These are phyloP conservation scores for Anoplophora glabripennis DNA, from an alignment of 1,140 invertebrate species.

Conservation along the genomic window DNA sequence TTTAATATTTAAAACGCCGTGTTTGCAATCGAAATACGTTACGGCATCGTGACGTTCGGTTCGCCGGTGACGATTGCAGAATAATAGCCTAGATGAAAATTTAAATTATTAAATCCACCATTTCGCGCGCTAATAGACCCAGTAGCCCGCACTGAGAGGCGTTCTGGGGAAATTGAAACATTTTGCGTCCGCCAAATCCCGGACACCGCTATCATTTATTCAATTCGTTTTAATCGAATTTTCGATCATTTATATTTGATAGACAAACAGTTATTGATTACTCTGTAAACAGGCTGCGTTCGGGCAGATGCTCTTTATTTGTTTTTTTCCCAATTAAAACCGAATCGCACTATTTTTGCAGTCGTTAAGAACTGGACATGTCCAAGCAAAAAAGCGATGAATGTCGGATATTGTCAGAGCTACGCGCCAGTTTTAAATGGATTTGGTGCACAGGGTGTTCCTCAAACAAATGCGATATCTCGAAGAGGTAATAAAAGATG, in stretches of 20 bases:
- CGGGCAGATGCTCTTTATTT: slow-evolving; percentile 7
- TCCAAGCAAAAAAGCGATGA: too few species aligned
- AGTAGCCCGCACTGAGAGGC: not conserved
- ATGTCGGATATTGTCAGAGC: too few species aligned
- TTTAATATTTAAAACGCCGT: too few species aligned
- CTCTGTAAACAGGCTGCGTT: slow-evolving; percentile 13
- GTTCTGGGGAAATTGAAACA: slow-evolving; percentile 14
- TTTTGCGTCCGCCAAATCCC: slow-evolving; percentile 13
- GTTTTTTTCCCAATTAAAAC: slow-evolving; percentile 4
- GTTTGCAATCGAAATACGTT: too few species aligned
- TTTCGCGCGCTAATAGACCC: slow-evolving; percentile 6
- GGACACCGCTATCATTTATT: slow-evolving; percentile 16
- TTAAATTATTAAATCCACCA: slow-evolving; percentile 14
- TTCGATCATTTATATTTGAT: slow-evolving; percentile 19
- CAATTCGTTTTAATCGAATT: slow-evolving; percentile 20
- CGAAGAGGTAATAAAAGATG: too few species aligned
- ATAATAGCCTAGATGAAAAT: slow-evolving; percentile 5
- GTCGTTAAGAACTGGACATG: not conserved
- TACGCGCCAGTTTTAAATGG: too few species aligned
- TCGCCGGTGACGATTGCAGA: not conserved
- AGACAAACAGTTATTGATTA: slow-evolving; percentile 21
- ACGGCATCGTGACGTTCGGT: too few species aligned
- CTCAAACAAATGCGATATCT: too few species aligned
- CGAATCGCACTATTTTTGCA: slow-evolving; percentile 7
- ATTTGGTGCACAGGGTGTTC: too few species aligned